These are phyloP conservation scores for Periophthalmus modestus DNA, from an alignment of 2,113 vertebrate genomes.

Conservation along the genomic window DNA sequence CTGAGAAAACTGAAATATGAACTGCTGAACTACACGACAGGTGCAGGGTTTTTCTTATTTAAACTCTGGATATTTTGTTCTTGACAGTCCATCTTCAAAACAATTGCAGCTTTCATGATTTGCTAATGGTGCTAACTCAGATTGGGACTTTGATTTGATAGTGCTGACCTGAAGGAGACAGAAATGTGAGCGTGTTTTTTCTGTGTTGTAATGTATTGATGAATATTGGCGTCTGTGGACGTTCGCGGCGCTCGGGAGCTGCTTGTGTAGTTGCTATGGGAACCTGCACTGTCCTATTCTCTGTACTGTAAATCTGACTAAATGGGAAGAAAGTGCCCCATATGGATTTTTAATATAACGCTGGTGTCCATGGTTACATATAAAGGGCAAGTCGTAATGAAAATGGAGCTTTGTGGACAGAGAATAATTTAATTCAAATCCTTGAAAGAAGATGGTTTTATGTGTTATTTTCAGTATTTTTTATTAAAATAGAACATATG, in stretches of 20 bases:
- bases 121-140: no score
- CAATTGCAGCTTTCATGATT: no score
- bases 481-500: no score
- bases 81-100: no score
- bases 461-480: no score
- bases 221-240: background rate
- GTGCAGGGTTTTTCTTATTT: no score
- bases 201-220: background rate
- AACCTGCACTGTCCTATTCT: conserved; percentile 33
- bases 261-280: conserved; percentile 22
- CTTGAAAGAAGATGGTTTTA: background rate
- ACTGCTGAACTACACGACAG: no score
- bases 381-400: conserved; percentile 4
- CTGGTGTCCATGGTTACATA: conserved; percentile 4
- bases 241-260: background rate
- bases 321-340: conserved; percentile 5
- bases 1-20: no score
- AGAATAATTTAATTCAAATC: background rate
- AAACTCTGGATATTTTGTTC: no score
- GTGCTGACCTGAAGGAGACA: background rate
- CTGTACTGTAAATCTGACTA: conserved; percentile 34
- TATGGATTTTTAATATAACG: conserved; percentile 13
- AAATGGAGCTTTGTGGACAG: background rate
- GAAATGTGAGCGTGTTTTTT: background rate
- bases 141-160: no score